Base-by-base conservation (phyloP, 1,140 invertebrate species). In the Rhizoglyphus robini region DNA sequence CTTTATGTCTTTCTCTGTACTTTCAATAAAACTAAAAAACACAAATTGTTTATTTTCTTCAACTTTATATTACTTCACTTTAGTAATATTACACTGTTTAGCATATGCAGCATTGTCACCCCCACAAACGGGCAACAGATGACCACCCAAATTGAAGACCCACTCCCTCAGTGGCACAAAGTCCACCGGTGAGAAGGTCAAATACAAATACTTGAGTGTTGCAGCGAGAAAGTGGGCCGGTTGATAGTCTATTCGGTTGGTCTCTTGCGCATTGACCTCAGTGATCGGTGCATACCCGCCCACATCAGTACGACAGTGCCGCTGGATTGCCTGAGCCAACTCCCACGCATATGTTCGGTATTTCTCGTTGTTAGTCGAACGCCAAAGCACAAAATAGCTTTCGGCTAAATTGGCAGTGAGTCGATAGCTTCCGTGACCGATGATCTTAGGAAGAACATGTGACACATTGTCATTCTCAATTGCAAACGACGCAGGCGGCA, bases 271-370 rank as follows among this genome's bases (percentile, higher is more conserved):
- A 78, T 97, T 96, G 32, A 98, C 95, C 79, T 99, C 95, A 70
- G 86, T 83, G 29, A 99, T 80, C 11, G 95, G 94, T 8, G 89
- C 86, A 77, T 89, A 98, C 4, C 95, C 96, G 25, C 5, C 8
- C 23, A 23, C 15, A 8, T 88, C 84, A 31, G 88, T 88, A 69
- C 88, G 82, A 74, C 94, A 98, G 76, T 96, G 81, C 74, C 88
- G 93, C 76, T 98, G 92, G 65, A 99, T 76, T 0, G 94, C 91
- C 83, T 90, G 82, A 0, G 90, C 88, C 32, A 88, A 90, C 74
- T 96, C 89, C 95, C 95, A 99, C 1, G 88, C 94, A 94, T 94
- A 98, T 67, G 98, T 91, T 67, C 94, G 80, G 76, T 97, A 97
- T 74, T 92, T 95, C 65, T 85, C 86, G 73, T 99, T 88, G 74